phyloP scores from a whole-genome alignment of 2,888 invertebrate species.

The Halocaridina rubra region DNA sequence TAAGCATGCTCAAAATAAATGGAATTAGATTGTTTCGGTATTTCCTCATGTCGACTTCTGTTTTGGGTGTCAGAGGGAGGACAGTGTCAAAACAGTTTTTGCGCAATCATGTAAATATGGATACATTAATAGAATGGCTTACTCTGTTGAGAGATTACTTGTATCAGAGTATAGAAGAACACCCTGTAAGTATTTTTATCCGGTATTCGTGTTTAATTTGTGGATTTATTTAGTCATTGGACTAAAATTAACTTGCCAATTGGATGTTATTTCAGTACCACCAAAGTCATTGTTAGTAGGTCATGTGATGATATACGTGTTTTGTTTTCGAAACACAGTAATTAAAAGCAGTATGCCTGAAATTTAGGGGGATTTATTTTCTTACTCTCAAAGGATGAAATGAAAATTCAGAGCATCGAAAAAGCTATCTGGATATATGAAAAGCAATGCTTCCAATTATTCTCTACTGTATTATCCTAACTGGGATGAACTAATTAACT shows the following conservation, averaged over 20 bases:
- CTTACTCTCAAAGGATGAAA: too few relatives aligned
- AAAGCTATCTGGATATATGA: too few relatives aligned
- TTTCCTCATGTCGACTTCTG: background rate
- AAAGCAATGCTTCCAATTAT: too few relatives aligned
- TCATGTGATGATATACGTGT: background rate
- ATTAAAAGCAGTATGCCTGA: background rate
- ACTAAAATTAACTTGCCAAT: background rate
- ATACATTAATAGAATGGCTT: background rate
- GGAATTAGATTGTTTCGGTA: background rate
- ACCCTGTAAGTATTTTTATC: background rate
- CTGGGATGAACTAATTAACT: too few relatives aligned
- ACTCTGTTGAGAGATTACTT: background rate
- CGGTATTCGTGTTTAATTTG: background rate
- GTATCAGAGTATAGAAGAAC: background rate
- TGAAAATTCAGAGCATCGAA: too few relatives aligned
- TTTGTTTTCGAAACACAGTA: background rate
- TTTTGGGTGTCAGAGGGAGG: constrained; percentile 5
- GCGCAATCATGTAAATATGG: background rate
- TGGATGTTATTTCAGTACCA: background rate
- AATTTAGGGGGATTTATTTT: too few relatives aligned
- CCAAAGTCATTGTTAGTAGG: background rate
- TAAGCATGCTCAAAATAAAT: background rate
- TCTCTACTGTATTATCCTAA: too few relatives aligned
- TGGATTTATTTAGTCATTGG: background rate
- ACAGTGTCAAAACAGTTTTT: background rate